These are phyloP conservation scores for Glaucomys volans DNA, from an alignment of 2,113 vertebrate genomes.

Conservation along the genomic window DNA sequence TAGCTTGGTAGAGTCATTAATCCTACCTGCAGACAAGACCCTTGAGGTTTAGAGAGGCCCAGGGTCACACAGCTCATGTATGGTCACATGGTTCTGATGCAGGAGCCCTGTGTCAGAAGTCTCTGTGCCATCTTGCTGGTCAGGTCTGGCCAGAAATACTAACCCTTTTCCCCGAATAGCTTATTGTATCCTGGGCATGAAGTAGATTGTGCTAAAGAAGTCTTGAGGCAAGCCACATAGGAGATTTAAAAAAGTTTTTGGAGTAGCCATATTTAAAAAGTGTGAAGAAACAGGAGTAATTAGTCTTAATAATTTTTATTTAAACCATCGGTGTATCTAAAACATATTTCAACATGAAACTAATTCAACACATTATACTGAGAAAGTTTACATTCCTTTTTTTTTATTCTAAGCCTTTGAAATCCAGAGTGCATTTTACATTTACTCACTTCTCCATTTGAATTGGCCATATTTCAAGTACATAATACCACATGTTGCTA, in stretches of 20 bases:
- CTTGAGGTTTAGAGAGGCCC: background rate
- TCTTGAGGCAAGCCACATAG: rapidly evolving
- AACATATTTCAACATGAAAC: background rate
- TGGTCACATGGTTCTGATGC: background rate
- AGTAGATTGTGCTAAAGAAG: rapidly evolving
- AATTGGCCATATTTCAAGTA: background rate
- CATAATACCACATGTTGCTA: background rate
- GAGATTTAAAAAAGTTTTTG: background rate
- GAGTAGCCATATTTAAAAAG: background rate
- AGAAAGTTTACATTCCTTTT: background rate
- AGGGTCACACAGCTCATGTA: rapidly evolving
- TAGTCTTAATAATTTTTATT: background rate
- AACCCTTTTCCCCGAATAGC: background rate
- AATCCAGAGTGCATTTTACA: background rate
- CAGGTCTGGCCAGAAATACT: background rate
- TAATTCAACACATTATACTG: background rate
- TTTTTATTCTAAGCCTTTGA: background rate
- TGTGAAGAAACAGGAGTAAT: constrained; percentile 16
- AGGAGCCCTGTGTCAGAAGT: too few relatives aligned
- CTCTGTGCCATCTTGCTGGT: background rate
- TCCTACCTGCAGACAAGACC: background rate
- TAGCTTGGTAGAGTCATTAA: background rate
- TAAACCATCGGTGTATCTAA: background rate
- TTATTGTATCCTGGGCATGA: too few relatives aligned
- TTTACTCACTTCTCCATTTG: background rate